Evolutionary conservation across 2,113 vertebrate genomes (phyloP).

Genomic region (Agelaius phoeniceus): DNA sequence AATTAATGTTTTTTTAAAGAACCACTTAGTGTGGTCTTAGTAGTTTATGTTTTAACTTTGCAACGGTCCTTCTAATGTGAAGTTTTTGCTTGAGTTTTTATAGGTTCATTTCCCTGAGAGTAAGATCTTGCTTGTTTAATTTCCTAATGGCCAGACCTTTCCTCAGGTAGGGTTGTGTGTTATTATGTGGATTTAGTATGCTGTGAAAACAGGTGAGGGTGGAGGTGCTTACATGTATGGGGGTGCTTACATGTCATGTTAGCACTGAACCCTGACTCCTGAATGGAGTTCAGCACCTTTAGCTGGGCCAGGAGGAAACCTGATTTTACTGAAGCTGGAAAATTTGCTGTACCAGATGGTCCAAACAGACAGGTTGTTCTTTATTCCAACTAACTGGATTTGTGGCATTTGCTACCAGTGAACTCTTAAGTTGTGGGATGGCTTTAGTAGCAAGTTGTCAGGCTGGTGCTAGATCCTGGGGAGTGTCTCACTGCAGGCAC

Average conservation of each 20-base stretch:
- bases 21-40: neutral
- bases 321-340: neutral
- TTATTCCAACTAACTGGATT: neutral
- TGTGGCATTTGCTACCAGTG: neutral
- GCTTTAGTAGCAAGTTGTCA: neutral
- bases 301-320: neutral
- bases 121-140: neutral
- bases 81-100: neutral
- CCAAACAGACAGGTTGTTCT: neutral
- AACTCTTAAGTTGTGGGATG: neutral
- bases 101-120: neutral
- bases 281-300: neutral
- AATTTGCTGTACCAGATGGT: neutral
- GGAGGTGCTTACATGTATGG: fast-evolving
- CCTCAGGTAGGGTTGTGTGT: neutral
- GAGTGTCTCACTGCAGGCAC: neutral
- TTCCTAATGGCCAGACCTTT: neutral
- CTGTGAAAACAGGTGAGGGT: neutral
- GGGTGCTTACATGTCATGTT: fast-evolving
- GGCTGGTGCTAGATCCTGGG: neutral
- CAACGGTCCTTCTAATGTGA: neutral
- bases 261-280: neutral
- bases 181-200: fast-evolving
- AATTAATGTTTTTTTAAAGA: neutral
- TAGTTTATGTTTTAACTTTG: neutral